Evolutionary conservation across 2,113 vertebrate species (phyloP).

Genomic region (Pangasianodon gigas): DNA sequence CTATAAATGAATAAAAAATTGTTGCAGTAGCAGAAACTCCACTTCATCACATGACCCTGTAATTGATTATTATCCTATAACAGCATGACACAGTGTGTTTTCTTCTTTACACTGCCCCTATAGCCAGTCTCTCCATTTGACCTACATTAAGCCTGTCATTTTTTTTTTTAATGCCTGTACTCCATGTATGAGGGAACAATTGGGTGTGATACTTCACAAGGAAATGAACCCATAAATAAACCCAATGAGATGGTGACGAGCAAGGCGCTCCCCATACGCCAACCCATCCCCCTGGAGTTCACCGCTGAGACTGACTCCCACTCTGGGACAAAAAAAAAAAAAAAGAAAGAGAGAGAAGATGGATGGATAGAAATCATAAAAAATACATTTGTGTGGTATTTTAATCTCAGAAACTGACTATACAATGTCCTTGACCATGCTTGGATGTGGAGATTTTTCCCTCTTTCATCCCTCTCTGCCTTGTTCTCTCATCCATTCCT

Average conservation of each 20-base stretch:
- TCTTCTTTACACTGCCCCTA: no score
- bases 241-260: neutral
- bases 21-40: neutral
- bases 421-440: neutral
- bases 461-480: slow-evolving; percentile 16
- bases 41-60: neutral
- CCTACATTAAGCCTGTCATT: neutral
- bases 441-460: slow-evolving; percentile 18
- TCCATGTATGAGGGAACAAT: slow-evolving; percentile 6
- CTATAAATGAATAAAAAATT: neutral
- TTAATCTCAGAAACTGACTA: neutral
- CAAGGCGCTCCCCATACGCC: neutral
- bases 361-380: slow-evolving; percentile 14
- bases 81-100: no score
- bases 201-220: neutral
- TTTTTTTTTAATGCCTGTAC: neutral
- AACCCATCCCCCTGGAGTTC: slow-evolving; percentile 9
- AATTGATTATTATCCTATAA: neutral
- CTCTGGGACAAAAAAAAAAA: neutral
- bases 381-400: slow-evolving; percentile 4
- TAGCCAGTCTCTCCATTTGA: no score
- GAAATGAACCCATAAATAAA: slow-evolving; percentile 28
- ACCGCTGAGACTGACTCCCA: neutral
- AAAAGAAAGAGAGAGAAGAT: no score
- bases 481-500: slow-evolving; percentile 9